These are phyloP conservation scores for Scalopus aquaticus DNA, from an alignment of 2,113 vertebrate species.

Conservation along the genomic window DNA sequence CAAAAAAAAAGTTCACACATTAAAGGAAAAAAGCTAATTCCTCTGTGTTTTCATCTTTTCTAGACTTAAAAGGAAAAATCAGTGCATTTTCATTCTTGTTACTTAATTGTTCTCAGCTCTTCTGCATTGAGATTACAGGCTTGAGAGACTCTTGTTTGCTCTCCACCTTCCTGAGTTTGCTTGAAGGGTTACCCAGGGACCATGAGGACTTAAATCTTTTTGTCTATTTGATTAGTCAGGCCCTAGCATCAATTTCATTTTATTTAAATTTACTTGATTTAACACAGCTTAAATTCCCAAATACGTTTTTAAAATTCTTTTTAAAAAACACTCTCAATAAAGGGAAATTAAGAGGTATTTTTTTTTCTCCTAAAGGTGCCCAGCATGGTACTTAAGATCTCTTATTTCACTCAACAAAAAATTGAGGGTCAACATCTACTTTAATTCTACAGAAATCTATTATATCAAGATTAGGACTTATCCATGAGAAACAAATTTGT, in stretches of 20 bases:
- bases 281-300: constrained; percentile 5
- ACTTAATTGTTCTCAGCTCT: neutral
- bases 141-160: neutral
- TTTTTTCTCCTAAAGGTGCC: neutral
- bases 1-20: neutral
- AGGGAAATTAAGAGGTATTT: neutral
- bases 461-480: neutral
- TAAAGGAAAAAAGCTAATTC: no score
- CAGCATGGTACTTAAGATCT: neutral
- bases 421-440: neutral
- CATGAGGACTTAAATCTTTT: neutral
- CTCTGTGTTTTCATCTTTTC: neutral
- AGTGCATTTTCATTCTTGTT: neutral
- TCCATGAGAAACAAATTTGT: neutral
- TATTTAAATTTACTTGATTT: constrained; percentile 4
- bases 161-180: neutral
- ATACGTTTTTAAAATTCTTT: constrained; percentile 7
- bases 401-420: neutral
- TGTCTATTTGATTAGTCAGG: neutral
- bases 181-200: neutral
- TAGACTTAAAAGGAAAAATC: neutral
- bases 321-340: neutral
- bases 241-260: neutral
- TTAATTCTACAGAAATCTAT: neutral
- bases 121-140: neutral